Percentiles rank a stretch among this genome's conserved stretches.
phyloP scores from a whole-genome alignment of 2,797 vertebrate species.

The Holocentrus rufus region DNA sequence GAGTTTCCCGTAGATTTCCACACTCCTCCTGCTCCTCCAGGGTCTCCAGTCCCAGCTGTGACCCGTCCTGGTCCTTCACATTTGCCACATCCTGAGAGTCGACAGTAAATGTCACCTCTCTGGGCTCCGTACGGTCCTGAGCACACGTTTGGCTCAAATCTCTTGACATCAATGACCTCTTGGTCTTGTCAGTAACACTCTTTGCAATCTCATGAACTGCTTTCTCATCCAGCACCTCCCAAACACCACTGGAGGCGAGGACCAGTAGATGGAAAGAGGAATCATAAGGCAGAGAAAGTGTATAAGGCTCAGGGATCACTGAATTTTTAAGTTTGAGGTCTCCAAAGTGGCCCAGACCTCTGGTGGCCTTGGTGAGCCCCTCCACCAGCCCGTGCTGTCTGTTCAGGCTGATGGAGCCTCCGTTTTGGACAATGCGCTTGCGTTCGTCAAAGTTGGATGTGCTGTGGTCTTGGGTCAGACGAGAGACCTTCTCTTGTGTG shows the following conservation, averaged over 20 bases:
- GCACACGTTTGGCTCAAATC: slow-evolving; percentile 42
- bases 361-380: slow-evolving; percentile 45
- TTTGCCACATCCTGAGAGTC: slow-evolving; percentile 16
- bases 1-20: not conserved
- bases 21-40: slow-evolving; percentile 5
- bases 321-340: slow-evolving; percentile 65
- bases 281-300: slow-evolving; percentile 64
- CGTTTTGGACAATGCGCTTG: slow-evolving; percentile 52
- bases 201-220: slow-evolving; percentile 66
- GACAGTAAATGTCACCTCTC: slow-evolving; percentile 25
- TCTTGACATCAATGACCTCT: slow-evolving; percentile 24
- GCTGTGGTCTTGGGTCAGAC: slow-evolving; percentile 75
- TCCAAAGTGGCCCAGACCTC: slow-evolving; percentile 75
- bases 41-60: slow-evolving; percentile 5
- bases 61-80: slow-evolving; percentile 17
- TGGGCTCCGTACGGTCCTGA: slow-evolving; percentile 24
- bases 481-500: slow-evolving; percentile 72
- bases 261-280: slow-evolving; percentile 74
- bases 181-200: slow-evolving; percentile 34
- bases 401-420: slow-evolving; percentile 66
- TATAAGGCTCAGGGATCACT: slow-evolving; percentile 71
- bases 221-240: slow-evolving; percentile 72
- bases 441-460: slow-evolving; percentile 61
- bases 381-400: slow-evolving; percentile 67
- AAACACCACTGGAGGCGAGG: slow-evolving; percentile 75